Conservation (phyloP, 1,140 invertebrate species). For the Frieseomelitta varia region DNA sequence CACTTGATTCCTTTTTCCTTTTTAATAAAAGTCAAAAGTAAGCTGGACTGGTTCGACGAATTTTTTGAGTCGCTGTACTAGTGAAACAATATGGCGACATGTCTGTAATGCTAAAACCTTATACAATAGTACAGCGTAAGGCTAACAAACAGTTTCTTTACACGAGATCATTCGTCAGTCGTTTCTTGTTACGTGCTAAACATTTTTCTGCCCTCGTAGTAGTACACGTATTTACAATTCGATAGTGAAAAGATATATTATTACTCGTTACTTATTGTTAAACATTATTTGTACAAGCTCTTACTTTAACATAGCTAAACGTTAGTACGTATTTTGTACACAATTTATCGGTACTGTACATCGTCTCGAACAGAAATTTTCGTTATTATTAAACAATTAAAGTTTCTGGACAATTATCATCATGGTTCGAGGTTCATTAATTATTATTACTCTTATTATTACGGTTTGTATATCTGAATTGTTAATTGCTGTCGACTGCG, state of each 20-base stretch:
- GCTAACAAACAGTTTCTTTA: conserved; percentile 16
- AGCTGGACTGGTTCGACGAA: no score
- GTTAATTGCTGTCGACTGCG: no score
- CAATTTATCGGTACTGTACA: not conserved
- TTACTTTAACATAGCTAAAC: not conserved
- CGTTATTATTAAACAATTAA: not conserved
- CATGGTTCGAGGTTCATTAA: not conserved
- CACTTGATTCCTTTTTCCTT: no score
- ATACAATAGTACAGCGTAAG: conserved; percentile 4
- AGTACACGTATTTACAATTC: conserved; percentile 15
- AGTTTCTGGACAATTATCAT: not conserved
- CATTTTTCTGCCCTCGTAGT: not conserved
- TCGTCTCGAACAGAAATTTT: not conserved
- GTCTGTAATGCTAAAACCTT: not conserved
- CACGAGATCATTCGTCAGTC: conserved; percentile 40
- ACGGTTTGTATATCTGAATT: no score
- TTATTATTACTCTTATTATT: not conserved
- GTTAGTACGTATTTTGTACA: not conserved
- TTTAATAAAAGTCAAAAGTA: not conserved
- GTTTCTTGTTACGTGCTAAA: conserved; percentile 33
- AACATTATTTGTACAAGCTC: conserved; percentile 1
- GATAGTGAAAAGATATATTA: not conserved
- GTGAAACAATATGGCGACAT: not conserved
- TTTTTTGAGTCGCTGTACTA: no score
- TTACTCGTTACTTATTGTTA: no score